A percentile compares a stretch with the other conserved stretches of the same genome.
Evolutionary conservation across 2,888 invertebrate species (phyloP).

Genomic region (Caenorhabditis doughertyi): DNA sequence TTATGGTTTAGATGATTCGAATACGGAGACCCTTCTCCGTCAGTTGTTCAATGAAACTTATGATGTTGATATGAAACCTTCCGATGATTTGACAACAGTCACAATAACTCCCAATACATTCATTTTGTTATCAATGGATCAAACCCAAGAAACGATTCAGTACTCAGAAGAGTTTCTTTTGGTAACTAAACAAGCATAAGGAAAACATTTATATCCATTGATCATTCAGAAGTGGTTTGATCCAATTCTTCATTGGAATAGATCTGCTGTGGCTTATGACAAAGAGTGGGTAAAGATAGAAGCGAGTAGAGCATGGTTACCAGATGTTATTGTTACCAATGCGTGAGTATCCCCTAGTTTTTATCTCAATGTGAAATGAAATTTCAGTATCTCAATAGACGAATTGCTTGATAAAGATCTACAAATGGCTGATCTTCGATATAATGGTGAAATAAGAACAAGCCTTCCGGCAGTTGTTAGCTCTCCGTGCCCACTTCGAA

Average conservation of each 20-base stretch:
- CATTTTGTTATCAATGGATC: conserved; percentile 71
- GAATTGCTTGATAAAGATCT: conserved; percentile 46
- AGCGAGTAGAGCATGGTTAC: conserved; percentile 66
- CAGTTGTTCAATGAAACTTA: conserved; percentile 50
- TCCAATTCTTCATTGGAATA: conserved; percentile 75
- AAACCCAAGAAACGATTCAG: conserved; percentile 74
- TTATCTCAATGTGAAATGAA: neutral
- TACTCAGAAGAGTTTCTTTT: conserved; percentile 71
- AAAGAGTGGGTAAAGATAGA: conserved; percentile 66
- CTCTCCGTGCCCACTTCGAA: conserved; percentile 66
- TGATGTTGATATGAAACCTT: conserved; percentile 60
- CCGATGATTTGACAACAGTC: conserved; percentile 58
- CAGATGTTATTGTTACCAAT: conserved; percentile 70
- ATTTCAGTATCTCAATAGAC: conserved; percentile 63
- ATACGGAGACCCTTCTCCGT: conserved; percentile 25
- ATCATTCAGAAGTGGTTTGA: conserved; percentile 74
- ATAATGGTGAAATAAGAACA: conserved; percentile 66
- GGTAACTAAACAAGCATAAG: conserved; percentile 24
- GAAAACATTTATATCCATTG: conserved; percentile 24
- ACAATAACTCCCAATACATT: conserved; percentile 70
- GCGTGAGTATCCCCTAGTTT: conserved; percentile 44
- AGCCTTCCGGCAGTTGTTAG: conserved; percentile 64
- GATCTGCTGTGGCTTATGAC: conserved; percentile 47
- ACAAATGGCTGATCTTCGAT: conserved; percentile 67
- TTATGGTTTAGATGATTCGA: conserved; percentile 33